Evolutionary conservation across 2,888 invertebrate species (phyloP), one percentile per base, ranked within the genome.

Genomic region (Barypeithes pellucidus): DNA sequence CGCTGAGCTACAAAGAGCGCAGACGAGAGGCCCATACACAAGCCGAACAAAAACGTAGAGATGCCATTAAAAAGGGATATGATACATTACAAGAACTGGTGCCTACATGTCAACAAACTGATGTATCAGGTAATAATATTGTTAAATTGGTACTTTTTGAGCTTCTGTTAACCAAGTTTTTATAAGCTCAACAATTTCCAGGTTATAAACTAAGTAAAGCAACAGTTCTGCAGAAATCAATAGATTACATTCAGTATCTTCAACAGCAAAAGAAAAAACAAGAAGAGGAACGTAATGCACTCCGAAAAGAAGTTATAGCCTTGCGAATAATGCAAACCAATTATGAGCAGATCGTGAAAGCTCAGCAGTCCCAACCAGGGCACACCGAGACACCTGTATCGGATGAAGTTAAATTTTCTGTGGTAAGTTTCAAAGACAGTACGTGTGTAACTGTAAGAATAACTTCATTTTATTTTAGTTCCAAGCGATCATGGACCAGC

Each of bases 31-130:
- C 98, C 4, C 98, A 98, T 84, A 98, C 98, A 0, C 92, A 97
- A 88, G 98, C 98, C 2, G 98, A 98, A 86, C 98, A 98, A 85
- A 98, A 98, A 84, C 89, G 98, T 77, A 89, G 98, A 81, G 98
- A 98, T 90, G 97, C 98, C 1, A 98, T 98, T 76, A 98, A 98
- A 86, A 97, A 96, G 85, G 98, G 98, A 0, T 98, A 98, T 85
- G 97, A 98, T 85, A 94, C 95, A 2, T 88, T 98, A 16, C 97
- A 97, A 86, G 94, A 94, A 81, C 87, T 98, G 76, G 97, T 98
- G 11, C 98, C 98, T 0, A 96, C 95, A 66, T 98, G 98, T 82
- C 96, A 96, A 84, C 95, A 96, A 83, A 93, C 94, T 43, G 98
- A 98, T 85, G 91, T 95, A 24, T 94, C 95, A 18, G 95, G 85